Conservation (phyloP, 2,113 vertebrate genomes). For the Astur gentilis region DNA sequence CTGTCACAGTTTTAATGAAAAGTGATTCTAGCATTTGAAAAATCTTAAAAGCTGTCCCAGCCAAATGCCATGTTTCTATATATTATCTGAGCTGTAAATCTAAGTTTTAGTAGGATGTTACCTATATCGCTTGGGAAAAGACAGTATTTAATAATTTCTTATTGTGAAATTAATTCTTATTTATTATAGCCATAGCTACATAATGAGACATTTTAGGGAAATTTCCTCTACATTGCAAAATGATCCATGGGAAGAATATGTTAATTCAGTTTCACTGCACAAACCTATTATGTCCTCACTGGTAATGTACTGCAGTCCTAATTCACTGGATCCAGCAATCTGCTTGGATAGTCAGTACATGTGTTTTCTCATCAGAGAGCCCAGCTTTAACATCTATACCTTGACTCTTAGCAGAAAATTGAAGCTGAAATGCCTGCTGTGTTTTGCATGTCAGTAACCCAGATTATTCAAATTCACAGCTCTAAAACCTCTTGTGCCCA, state of each 20-base stretch:
- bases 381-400: background rate
- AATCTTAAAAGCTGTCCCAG: constrained; percentile 50
- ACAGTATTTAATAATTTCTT: background rate
- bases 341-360: background rate
- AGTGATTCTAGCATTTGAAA: constrained; percentile 57
- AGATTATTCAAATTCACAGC: background rate
- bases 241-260: background rate
- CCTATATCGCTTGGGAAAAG: background rate
- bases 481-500: background rate
- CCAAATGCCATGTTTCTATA: constrained; percentile 56
- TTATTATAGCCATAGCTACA: background rate
- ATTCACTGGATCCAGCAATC: background rate
- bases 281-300: background rate
- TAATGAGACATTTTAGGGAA: background rate
- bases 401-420: constrained; percentile 6
- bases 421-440: constrained; percentile 1
- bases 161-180: background rate
- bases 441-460: background rate
- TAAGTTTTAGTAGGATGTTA: background rate
- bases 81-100: constrained; percentile 26
- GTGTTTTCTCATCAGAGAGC: constrained; percentile 15
- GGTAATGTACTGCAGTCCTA: background rate
- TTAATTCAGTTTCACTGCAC: background rate
- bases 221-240: background rate
- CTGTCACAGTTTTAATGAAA: constrained; percentile 63